Evolutionary conservation across 2,797 vertebrate genomes (phyloP), one percentile per base, ranked within the genome.

Genomic region (Petrocephalus sullivani): DNA sequence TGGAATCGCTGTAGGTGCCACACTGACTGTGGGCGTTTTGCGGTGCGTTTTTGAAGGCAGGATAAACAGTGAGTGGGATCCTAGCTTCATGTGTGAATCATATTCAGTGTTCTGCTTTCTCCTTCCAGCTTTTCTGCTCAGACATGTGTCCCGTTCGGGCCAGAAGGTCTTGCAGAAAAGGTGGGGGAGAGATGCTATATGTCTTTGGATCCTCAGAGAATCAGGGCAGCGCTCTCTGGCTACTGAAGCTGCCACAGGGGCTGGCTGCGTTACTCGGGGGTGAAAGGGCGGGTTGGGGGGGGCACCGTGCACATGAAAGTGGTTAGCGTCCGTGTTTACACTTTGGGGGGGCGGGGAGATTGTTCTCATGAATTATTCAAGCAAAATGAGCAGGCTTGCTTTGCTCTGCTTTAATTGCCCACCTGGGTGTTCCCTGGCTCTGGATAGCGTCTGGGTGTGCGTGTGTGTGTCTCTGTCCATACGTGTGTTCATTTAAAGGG

Each of bases 341-440:
- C 78, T 82, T 46, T 82, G 78, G 46, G 41, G 56, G 78, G 54
- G 51, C 7, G 28, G 54, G 84, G 84, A 85, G 28, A 53, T 56
- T 87, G 19, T 51, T 19, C 82, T 88, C 58, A 67, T 87, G 85
- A 87, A 87, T 87, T 51, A 89, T 60, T 87, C 71, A 87, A 60
- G 37, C 0, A 0, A 12, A 33, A 56, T 49, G 49, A 81, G 81
- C n/a, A n/a, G 41, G 10, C 51, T 19, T 33, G 71, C 53, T 61
- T 89, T 89, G 8, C 85, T 19, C 37, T 49, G 64, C 53, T 56
- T 33, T 87, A 89, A 89, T 87, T 87, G 56, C 85, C 67, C 88
- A 87, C 88, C 85, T 89, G 88, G 71, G 88, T 82, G 85, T 89
- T 89, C 28, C 33, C 28, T 78, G 88, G 46, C 85, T 67, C 57